Evolutionary conservation across 2,113 vertebrate genomes (phyloP).

Genomic region (Naja naja): DNA sequence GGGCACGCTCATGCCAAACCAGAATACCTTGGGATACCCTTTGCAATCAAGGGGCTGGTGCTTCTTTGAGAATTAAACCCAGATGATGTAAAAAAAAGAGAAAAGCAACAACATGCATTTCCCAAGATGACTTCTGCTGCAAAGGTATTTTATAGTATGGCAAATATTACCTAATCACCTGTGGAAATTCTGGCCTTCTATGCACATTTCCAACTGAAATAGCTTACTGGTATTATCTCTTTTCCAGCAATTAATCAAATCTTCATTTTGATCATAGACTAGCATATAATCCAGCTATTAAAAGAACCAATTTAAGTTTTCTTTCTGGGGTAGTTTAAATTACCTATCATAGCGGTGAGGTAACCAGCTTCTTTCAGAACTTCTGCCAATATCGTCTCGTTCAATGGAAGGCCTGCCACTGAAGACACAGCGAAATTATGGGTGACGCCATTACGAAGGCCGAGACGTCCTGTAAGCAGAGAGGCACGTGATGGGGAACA

Average conservation of each 20-base stretch:
- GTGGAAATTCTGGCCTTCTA: neutral
- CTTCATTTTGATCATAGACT: neutral
- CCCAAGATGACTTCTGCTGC: neutral
- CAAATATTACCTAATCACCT: neutral
- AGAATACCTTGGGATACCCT: neutral
- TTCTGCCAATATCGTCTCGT: slow-evolving; percentile 87
- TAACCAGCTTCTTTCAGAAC: slow-evolving; percentile 82
- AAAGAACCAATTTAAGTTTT: accelerated
- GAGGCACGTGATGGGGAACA: slow-evolving; percentile 93
- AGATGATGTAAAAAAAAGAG: neutral
- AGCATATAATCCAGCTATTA: neutral
- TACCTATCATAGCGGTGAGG: slow-evolving; percentile 85
- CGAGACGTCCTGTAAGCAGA: slow-evolving; percentile 88
- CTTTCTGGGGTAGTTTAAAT: accelerated
- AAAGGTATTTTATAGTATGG: neutral
- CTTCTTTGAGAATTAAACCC: neutral
- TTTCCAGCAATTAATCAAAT: neutral
- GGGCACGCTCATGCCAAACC: neutral
- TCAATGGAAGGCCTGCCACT: slow-evolving; percentile 84
- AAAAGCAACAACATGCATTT: neutral
- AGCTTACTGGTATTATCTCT: neutral
- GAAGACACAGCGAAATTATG: slow-evolving; percentile 88
- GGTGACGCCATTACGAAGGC: slow-evolving; percentile 87
- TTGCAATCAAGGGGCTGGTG: neutral
- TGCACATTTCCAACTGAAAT: neutral